Evolutionary conservation across 2,888 invertebrate species (phyloP), one percentile per base, ranked within the genome.

Genomic region (Chymomyza caudatula): DNA sequence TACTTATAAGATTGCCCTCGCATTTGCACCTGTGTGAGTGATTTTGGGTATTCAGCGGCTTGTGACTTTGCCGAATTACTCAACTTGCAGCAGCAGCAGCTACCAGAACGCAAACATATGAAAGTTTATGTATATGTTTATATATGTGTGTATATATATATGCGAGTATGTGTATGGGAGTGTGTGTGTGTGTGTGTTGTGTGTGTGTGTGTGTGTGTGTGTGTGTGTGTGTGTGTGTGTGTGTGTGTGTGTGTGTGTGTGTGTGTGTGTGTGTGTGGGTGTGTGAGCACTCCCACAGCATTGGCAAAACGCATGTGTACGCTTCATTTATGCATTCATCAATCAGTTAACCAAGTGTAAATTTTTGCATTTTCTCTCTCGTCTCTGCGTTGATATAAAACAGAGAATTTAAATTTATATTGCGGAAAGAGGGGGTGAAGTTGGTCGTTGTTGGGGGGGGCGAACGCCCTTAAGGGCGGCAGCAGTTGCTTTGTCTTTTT

Each of bases 311-410:
- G 84, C 81, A 85, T 85, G 86, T 81, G 80, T 85, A 77, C 83
- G 83, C 87, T 86, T 87, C 87, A 86, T 85, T 85, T 83, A 88
- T 87, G 79, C 88, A 88, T 87, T 87, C 87, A 88, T 88, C 86
- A 87, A 87, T 87, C 86, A 87, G 86, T 82, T 81, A 87, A 87
- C 88, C 88, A 88, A 88, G 88, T 87, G 87, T 85, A 78, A 88
- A 88, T 88, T 87, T 82, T 86, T 86, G 85, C 84, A 83, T 83
- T 84, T 86, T 77, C 82, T 17, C 44, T 74, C 51, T 17, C 23
- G 53, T 25, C 23, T 25, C 11, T 15, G 78, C 84, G 77, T 60
- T 85, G 78, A 85, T 85, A 81, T 81, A 80, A 85, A 81, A 77
- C 81, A 69, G 80, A 81, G 83, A 85, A 83, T 85, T 83, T 76